phyloP scores from a whole-genome alignment of 1,140 invertebrate species.

The Cyphomyrmex costatus region DNA sequence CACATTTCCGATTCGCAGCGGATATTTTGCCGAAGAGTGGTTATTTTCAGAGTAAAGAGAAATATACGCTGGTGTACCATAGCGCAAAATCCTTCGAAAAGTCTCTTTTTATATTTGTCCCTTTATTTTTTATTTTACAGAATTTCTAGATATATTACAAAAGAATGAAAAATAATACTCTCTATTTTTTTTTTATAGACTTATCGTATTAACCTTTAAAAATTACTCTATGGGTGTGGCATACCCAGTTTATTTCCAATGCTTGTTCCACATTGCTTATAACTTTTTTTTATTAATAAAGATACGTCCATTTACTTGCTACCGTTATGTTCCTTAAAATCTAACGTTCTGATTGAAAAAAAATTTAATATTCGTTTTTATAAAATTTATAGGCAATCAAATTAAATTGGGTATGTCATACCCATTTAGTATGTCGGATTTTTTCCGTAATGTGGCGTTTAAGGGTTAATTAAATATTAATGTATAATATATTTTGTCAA shows the following conservation, averaged over 20 bases:
- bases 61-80: neutral
- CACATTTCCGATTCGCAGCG: slow-evolving; percentile 35
- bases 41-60: slow-evolving; percentile 45
- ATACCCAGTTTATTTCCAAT: too few species aligned
- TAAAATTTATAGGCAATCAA: too few species aligned
- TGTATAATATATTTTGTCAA: neutral
- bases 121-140: neutral
- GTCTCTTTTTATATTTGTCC: neutral
- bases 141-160: neutral
- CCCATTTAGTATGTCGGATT: too few species aligned
- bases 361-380: too few species aligned
- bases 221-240: too few species aligned
- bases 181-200: neutral
- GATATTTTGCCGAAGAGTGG: slow-evolving; percentile 43
- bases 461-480: neutral
- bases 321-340: too few species aligned
- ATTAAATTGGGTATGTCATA: too few species aligned
- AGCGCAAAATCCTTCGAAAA: slow-evolving; percentile 49
- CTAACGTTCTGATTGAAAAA: too few species aligned
- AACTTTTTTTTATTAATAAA: too few species aligned
- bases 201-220: neutral
- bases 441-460: too few species aligned
- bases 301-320: too few species aligned
- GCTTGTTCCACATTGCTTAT: too few species aligned
- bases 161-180: slow-evolving; percentile 8